Percentiles rank a stretch among this genome's conserved stretches.
Conservation (phyloP, 2,888 invertebrate species). For the Lagria hirta region DNA sequence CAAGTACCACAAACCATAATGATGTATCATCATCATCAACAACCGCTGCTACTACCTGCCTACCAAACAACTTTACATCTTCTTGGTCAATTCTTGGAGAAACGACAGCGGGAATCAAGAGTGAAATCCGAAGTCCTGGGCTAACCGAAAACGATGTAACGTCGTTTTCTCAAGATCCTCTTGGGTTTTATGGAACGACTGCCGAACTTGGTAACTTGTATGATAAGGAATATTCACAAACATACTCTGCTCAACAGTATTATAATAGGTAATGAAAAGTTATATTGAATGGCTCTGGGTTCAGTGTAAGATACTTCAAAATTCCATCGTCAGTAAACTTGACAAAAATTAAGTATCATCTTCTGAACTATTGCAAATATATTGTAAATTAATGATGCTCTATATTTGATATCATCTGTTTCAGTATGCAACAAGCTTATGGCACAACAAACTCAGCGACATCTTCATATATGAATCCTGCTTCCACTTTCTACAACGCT, state of each 20-base stretch:
- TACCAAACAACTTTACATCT: slow-evolving; percentile 47
- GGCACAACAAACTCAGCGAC: slow-evolving; percentile 48
- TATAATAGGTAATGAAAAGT: slow-evolving; percentile 66
- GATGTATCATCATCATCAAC: slow-evolving; percentile 43
- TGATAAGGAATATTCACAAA: slow-evolving; percentile 58
- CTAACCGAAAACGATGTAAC: slow-evolving; percentile 57
- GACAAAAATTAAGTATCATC: not conserved
- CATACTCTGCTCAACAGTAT: slow-evolving; percentile 68
- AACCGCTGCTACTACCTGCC: slow-evolving; percentile 41
- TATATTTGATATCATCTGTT: too few relatives aligned
- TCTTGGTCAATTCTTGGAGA: slow-evolving; percentile 50
- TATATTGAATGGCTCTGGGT: too few relatives aligned
- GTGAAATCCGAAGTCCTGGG: slow-evolving; percentile 72
- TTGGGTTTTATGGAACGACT: slow-evolving; percentile 44
- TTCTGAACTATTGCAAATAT: slow-evolving; percentile 3
- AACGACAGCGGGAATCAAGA: slow-evolving; percentile 60
- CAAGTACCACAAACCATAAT: slow-evolving; percentile 38
- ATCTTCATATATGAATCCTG: slow-evolving; percentile 48
- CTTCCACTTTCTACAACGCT: slow-evolving; percentile 50
- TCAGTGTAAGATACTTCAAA: not conserved
- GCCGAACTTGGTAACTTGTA: slow-evolving; percentile 51
- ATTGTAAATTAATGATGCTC: slow-evolving; percentile 3
- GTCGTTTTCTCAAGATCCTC: slow-evolving; percentile 51
- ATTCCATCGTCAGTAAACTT: too few relatives aligned
- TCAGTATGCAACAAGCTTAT: slow-evolving; percentile 56